Evolutionary conservation across 2,888 invertebrate genomes (phyloP).

Genomic region (Ophion ventricosus): DNA sequence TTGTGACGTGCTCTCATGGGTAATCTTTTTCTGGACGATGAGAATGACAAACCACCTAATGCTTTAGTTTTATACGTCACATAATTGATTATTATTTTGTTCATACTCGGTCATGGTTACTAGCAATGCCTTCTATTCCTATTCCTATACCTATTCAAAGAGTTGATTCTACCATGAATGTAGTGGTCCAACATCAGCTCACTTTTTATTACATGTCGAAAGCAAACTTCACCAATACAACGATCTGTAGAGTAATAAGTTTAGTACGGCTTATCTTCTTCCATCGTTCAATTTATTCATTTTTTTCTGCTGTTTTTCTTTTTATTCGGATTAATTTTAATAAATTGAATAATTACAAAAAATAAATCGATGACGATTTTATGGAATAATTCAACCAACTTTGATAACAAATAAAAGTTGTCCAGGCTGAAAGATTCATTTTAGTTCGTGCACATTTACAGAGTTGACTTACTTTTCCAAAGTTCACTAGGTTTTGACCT

Average conservation of each 20-base stretch:
- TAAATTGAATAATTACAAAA: background rate
- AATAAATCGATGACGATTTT: background rate
- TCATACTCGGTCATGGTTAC: background rate
- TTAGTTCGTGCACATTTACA: background rate
- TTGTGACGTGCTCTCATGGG: background rate
- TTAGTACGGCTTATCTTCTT: constrained; percentile 45
- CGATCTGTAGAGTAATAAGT: constrained; percentile 41
- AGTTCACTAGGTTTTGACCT: constrained; percentile 2
- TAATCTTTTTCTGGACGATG: background rate
- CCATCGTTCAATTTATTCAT: constrained; percentile 8
- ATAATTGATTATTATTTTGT: background rate
- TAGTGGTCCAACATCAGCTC: constrained; percentile 1
- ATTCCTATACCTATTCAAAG: background rate
- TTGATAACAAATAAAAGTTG: background rate
- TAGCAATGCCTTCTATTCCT: background rate
- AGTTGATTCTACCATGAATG: constrained; percentile 4
- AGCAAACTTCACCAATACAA: constrained; percentile 43
- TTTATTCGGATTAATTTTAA: constrained; percentile 39
- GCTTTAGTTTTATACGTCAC: background rate
- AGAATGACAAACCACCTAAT: background rate
- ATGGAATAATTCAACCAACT: background rate
- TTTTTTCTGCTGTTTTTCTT: constrained; percentile 36
- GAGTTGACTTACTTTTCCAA: background rate
- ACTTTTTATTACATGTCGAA: constrained; percentile 16
- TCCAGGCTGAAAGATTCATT: background rate